These are phyloP conservation scores for Pica pica DNA, from an alignment of 2,113 vertebrate genomes.

Conservation along the genomic window DNA sequence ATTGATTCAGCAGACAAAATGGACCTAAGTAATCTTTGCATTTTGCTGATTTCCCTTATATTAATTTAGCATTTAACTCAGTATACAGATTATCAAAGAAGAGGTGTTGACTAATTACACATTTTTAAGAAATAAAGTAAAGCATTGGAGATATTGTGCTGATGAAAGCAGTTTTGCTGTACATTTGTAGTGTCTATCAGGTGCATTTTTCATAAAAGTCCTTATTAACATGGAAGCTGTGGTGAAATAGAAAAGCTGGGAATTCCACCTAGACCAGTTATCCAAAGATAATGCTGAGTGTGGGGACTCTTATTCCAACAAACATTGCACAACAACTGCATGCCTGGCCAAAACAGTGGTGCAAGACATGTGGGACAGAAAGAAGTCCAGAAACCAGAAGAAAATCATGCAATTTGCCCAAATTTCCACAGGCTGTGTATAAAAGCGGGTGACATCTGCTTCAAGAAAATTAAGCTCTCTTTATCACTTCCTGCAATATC, in stretches of 20 bases:
- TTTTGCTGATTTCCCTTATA: slow-evolving; percentile 55
- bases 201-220: neutral
- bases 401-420: neutral
- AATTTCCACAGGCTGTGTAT: neutral
- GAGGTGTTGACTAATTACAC: slow-evolving; percentile 44
- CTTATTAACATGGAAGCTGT: neutral
- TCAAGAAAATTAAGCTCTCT: neutral
- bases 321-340: neutral
- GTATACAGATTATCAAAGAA: slow-evolving; percentile 24
- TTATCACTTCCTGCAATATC: neutral
- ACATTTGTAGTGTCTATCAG: neutral
- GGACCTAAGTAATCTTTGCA: slow-evolving; percentile 60
- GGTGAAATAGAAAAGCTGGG: neutral
- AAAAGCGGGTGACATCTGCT: neutral
- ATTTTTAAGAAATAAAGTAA: slow-evolving; percentile 28
- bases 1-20: slow-evolving; percentile 74
- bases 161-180: neutral
- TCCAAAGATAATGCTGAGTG: neutral
- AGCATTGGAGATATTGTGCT: neutral
- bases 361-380: neutral
- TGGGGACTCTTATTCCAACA: neutral
- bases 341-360: neutral
- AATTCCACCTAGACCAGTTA: neutral
- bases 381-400: neutral
- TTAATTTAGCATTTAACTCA: slow-evolving; percentile 54